Evolutionary conservation across 2,888 invertebrate genomes (phyloP).

Genomic region (Trichopoda pennipes): DNA sequence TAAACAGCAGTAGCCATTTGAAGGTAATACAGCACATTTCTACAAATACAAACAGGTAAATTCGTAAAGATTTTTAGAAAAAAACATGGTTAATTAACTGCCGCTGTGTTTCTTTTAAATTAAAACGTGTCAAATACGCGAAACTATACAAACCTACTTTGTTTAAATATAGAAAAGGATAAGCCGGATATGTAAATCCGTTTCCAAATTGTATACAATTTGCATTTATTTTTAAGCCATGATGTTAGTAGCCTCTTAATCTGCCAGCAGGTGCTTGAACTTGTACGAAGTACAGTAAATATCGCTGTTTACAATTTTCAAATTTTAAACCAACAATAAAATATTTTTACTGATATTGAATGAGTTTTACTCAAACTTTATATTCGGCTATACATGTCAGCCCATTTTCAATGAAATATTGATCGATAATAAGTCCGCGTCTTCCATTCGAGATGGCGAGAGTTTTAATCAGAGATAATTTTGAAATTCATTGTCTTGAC

Average conservation of each 20-base stretch:
- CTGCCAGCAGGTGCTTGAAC: conserved; percentile 3
- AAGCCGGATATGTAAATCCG: conserved; percentile 28
- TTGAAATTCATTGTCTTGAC: too few relatives aligned
- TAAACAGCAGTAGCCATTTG: too few relatives aligned
- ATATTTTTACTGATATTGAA: too few relatives aligned
- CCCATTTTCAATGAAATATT: too few relatives aligned
- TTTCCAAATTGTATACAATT: not conserved
- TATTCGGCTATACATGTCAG: too few relatives aligned
- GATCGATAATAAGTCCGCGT: too few relatives aligned
- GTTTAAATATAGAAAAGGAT: conserved; percentile 9
- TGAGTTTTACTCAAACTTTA: too few relatives aligned
- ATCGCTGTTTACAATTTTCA: not conserved
- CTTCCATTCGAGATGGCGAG: too few relatives aligned
- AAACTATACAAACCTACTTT: not conserved
- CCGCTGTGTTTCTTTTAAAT: not conserved
- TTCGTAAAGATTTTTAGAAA: not conserved
- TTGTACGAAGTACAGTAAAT: not conserved
- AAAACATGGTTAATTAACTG: not conserved
- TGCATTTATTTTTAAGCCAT: conserved; percentile 2
- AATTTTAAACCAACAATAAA: too few relatives aligned
- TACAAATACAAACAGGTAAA: not conserved
- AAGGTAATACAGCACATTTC: not conserved
- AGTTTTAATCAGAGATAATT: too few relatives aligned
- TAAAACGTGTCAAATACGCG: not conserved
- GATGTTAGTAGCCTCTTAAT: not conserved